Evolutionary conservation across 2,113 vertebrate genomes (phyloP).

Genomic region (Ellobius talpinus): DNA sequence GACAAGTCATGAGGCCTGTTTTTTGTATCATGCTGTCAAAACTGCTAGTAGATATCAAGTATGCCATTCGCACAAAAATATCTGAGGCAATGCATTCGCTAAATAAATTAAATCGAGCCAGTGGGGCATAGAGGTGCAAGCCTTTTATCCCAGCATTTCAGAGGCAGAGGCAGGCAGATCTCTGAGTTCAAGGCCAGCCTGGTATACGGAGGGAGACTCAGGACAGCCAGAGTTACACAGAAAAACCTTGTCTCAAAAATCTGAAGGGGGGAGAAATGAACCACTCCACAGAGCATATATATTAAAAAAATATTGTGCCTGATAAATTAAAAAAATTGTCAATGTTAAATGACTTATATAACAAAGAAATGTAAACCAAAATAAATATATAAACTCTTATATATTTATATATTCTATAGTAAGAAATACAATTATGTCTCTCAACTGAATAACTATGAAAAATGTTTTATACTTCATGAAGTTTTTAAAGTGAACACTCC

Average conservation of each 20-base stretch:
- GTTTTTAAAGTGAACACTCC: not conserved
- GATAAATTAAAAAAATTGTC: not conserved
- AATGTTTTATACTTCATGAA: not conserved
- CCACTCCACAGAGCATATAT: not conserved
- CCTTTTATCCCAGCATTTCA: not conserved
- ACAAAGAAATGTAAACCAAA: not conserved
- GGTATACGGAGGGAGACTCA: not conserved
- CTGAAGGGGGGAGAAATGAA: too few relatives aligned
- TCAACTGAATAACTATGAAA: not conserved
- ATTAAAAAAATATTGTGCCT: not conserved
- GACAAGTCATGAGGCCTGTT: too few relatives aligned
- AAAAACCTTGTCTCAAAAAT: not conserved
- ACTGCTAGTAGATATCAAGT: not conserved
- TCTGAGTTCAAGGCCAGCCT: not conserved
- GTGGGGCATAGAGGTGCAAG: too few relatives aligned
- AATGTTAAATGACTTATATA: not conserved
- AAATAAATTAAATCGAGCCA: not conserved
- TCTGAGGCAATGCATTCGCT: not conserved
- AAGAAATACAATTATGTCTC: not conserved
- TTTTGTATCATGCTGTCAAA: not conserved
- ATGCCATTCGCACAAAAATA: not conserved
- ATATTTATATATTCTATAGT: not conserved
- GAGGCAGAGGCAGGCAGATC: not conserved
- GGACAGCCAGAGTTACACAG: not conserved
- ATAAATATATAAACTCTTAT: not conserved